Conservation (phyloP, 2,888 invertebrate genomes). For the Nomada flava region DNA sequence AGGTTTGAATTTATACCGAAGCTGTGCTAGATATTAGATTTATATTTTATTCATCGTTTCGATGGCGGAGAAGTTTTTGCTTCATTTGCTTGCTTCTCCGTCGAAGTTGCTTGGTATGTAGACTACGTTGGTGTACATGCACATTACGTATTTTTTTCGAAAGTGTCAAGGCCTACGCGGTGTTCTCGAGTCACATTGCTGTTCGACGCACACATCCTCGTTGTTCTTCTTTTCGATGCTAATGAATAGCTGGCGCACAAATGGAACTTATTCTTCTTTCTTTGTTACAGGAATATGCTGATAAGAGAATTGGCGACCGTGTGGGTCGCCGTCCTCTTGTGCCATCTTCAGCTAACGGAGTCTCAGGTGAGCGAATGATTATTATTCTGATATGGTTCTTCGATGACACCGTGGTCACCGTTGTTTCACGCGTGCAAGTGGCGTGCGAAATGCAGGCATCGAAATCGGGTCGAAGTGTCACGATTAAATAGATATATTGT, state of each 20-base stretch:
- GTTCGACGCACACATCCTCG: neutral
- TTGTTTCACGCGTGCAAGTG: neutral
- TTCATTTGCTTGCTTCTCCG: neutral
- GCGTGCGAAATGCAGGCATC: neutral
- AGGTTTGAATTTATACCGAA: neutral
- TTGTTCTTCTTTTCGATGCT: neutral
- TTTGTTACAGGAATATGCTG: slow-evolving; percentile 90
- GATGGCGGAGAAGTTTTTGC: neutral
- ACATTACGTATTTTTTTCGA: neutral
- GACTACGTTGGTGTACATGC: neutral
- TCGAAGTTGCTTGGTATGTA: neutral
- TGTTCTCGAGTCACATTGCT: neutral
- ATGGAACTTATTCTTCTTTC: slow-evolving; percentile 62
- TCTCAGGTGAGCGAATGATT: slow-evolving; percentile 86
- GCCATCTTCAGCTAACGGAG: slow-evolving; percentile 86
- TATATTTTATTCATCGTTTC: neutral
- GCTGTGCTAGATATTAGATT: neutral
- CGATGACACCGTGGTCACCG: slow-evolving; percentile 25
- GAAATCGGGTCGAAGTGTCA: slow-evolving; percentile 9
- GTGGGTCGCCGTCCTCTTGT: slow-evolving; percentile 88
- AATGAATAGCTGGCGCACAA: slow-evolving; percentile 3
- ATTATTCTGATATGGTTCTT: slow-evolving; percentile 20
- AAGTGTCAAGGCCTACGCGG: slow-evolving; percentile 19
- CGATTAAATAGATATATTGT: too few relatives aligned
- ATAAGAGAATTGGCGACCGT: slow-evolving; percentile 90